These are phyloP conservation scores for Chascanopsetta lugubris DNA, from an alignment of 2,113 vertebrate species.

Conservation along the genomic window DNA sequence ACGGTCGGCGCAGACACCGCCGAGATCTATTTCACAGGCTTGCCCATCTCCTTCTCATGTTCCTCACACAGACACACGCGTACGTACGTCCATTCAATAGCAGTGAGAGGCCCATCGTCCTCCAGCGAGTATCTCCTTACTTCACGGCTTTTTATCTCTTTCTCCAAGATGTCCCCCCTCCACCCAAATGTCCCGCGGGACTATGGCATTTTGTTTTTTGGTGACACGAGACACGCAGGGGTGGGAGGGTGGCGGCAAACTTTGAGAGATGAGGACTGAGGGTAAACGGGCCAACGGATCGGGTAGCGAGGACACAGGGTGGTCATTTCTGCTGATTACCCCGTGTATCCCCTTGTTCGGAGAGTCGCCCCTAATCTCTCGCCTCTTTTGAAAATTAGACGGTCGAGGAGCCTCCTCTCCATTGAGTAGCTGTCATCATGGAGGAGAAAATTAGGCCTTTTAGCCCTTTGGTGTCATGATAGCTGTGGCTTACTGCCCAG, in stretches of 20 bases:
- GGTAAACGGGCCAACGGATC: not conserved
- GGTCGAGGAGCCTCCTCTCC: conserved; percentile 9
- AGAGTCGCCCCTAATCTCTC: conserved; percentile 11
- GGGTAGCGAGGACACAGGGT: conserved; percentile 15
- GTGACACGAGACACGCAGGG: not conserved
- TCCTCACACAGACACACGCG: conserved; percentile 11
- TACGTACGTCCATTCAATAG: conserved; percentile 13
- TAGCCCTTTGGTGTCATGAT: conserved; percentile 35
- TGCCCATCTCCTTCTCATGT: conserved; percentile 12
- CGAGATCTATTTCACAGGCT: conserved; percentile 6
- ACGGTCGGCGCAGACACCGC: conserved; percentile 13
- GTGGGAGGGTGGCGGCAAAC: not conserved
- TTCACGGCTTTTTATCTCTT: conserved; percentile 28
- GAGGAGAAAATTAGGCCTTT: conserved; percentile 47
- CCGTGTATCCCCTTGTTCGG: not conserved
- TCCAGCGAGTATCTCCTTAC: conserved; percentile 44
- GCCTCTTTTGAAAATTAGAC: conserved; percentile 37
- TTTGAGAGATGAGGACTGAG: not conserved
- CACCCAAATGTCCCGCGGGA: conserved; percentile 7
- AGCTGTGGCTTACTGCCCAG: conserved; percentile 58
- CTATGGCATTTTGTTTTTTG: conserved; percentile 19
- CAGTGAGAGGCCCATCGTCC: conserved; percentile 10
- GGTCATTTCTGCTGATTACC: conserved; percentile 15
- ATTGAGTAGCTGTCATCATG: conserved; percentile 27
- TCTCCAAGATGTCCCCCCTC: conserved; percentile 15